These are phyloP conservation scores for Lagopus muta DNA, from an alignment of 2,113 vertebrate genomes.

Conservation along the genomic window DNA sequence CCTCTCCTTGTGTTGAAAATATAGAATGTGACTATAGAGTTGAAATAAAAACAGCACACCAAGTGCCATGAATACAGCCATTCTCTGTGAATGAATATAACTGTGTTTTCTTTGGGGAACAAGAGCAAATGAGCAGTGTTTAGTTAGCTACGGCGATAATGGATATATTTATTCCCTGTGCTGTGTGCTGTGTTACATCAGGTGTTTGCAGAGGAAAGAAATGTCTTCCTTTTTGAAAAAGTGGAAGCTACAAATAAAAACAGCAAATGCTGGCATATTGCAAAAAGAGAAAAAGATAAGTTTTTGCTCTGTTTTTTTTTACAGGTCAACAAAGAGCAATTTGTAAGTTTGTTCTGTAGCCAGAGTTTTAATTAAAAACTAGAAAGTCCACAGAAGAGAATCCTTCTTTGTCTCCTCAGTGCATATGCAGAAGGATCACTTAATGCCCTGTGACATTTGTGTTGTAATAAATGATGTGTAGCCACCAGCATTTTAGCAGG, in stretches of 20 bases:
- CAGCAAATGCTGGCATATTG: background rate
- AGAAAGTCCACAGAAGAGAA: background rate
- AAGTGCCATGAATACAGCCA: background rate
- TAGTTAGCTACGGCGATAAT: background rate
- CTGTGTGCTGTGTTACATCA: background rate
- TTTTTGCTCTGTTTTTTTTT: background rate
- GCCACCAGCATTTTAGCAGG: background rate
- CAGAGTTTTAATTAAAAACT: background rate
- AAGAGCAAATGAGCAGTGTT: background rate
- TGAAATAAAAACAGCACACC: conserved; percentile 16
- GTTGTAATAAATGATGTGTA: background rate
- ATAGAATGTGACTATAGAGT: conserved; percentile 15
- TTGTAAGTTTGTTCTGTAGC: background rate
- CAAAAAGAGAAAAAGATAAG: background rate
- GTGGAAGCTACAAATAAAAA: background rate
- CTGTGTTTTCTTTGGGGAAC: conserved; percentile 4
- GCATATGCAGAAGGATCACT: background rate
- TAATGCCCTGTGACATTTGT: background rate
- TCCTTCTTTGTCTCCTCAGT: background rate
- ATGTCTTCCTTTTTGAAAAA: background rate
- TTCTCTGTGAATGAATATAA: conserved; percentile 17
- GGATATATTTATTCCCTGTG: background rate
- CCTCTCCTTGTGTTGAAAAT: conserved; percentile 6
- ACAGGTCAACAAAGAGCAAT: background rate
- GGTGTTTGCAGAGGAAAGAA: background rate